Conservation (phyloP, 2,113 vertebrate species). For the Meriones unguiculatus region DNA sequence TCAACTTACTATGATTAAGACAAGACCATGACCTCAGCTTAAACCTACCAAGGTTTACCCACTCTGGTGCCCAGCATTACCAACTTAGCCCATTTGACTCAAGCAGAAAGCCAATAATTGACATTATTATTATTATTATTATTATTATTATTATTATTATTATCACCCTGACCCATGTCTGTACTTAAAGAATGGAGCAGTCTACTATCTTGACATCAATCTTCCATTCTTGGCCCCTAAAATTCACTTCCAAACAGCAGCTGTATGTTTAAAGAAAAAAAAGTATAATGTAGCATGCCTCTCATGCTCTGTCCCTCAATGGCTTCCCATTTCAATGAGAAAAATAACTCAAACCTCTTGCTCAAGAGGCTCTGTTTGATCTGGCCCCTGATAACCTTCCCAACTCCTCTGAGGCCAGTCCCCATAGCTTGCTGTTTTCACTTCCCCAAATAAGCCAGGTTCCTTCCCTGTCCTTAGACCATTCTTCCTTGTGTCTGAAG, state of each 20-base stretch:
- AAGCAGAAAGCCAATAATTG: not conserved
- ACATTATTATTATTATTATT: not conserved
- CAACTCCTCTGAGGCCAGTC: conserved; percentile 56
- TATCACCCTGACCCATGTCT: not conserved
- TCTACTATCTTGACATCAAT: not conserved
- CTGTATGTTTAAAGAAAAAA: not conserved
- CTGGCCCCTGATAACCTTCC: conserved; percentile 78
- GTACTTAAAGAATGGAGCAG: not conserved
- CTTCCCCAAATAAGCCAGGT: conserved; percentile 67
- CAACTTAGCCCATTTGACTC: not conserved
- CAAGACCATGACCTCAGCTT: not conserved
- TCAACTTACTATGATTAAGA: not conserved
- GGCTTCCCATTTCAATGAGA: conserved; percentile 59
- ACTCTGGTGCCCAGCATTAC: not conserved
- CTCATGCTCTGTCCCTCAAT: not conserved
- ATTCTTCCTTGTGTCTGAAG: conserved; percentile 65
- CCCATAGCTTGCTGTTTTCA: conserved; percentile 82
- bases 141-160: not conserved
- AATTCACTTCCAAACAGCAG: not conserved
- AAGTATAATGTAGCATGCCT: not conserved
- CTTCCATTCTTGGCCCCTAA: not conserved
- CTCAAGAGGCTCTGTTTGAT: conserved; percentile 70
- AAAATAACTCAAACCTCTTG: conserved; percentile 59
- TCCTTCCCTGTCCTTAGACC: conserved; percentile 75
- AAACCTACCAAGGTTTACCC: not conserved